Evolutionary conservation across 2,888 invertebrate species (phyloP).

Genomic region (Drosophila austrosaltans): DNA sequence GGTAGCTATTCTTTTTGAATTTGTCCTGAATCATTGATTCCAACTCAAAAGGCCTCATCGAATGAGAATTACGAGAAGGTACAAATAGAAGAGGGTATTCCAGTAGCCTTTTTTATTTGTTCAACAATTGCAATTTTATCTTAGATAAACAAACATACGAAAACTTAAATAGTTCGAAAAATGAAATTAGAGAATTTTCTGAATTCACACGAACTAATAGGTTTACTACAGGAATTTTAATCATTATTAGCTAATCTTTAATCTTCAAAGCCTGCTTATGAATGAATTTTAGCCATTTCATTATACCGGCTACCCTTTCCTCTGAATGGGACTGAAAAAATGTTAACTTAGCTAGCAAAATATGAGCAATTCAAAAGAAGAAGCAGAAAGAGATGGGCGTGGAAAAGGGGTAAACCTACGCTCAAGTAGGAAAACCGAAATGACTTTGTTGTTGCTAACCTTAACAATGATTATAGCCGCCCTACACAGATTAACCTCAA

Average conservation of each 20-base stretch:
- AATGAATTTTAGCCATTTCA: too few relatives aligned
- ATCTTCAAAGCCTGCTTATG: too few relatives aligned
- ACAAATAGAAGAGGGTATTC: neutral
- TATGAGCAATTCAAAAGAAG: constrained; percentile 24
- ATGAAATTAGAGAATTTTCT: too few relatives aligned
- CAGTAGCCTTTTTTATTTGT: neutral
- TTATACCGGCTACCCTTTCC: too few relatives aligned
- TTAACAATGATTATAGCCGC: constrained; percentile 56
- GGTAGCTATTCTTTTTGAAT: too few relatives aligned
- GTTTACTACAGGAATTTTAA: too few relatives aligned
- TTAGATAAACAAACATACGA: too few relatives aligned
- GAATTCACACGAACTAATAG: too few relatives aligned
- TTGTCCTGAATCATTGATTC: constrained; percentile 6
- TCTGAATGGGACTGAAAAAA: too few relatives aligned
- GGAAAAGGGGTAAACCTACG: constrained; percentile 8
- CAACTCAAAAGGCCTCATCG: neutral
- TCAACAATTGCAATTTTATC: neutral
- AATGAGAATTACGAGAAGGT: neutral
- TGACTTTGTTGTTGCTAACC: constrained; percentile 52
- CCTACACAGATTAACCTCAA: constrained; percentile 56
- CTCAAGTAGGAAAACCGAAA: neutral
- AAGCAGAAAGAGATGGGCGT: constrained; percentile 1
- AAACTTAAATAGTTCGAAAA: too few relatives aligned
- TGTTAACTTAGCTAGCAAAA: constrained; percentile 34
- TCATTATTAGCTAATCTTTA: too few relatives aligned